Evolutionary conservation across 2,888 invertebrate genomes (phyloP).

Genomic region (Megastigmus dorsalis): DNA sequence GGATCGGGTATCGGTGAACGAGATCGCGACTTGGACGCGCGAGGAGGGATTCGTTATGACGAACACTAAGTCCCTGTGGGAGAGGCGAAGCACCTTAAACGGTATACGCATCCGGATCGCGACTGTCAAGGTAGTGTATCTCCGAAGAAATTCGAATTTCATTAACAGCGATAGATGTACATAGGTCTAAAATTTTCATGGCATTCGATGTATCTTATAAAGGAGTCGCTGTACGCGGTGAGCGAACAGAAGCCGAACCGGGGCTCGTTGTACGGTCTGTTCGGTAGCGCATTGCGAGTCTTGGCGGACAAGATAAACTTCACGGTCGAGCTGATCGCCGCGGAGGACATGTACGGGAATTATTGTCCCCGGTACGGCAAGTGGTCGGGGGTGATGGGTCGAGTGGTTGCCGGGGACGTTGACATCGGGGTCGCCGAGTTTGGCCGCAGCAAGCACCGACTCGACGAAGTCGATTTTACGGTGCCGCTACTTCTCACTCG

Average conservation of each 20-base stretch:
- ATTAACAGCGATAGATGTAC: neutral
- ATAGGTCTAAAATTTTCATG: too few species aligned
- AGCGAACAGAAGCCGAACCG: neutral
- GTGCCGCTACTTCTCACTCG: slow-evolving; percentile 61
- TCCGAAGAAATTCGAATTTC: neutral
- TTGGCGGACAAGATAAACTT: slow-evolving; percentile 13
- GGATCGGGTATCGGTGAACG: neutral
- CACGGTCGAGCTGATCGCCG: neutral
- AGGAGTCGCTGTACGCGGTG: neutral
- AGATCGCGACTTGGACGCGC: slow-evolving; percentile 27
- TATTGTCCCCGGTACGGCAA: slow-evolving; percentile 16
- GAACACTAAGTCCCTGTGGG: slow-evolving; percentile 48
- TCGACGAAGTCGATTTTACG: slow-evolving; percentile 64
- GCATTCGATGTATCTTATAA: neutral
- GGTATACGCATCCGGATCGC: slow-evolving; percentile 55
- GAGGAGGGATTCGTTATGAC: neutral
- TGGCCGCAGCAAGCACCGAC: slow-evolving; percentile 59
- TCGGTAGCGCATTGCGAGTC: slow-evolving; percentile 25
- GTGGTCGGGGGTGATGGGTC: slow-evolving; percentile 66
- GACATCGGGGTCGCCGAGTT: slow-evolving; percentile 66
- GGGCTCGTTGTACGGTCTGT: slow-evolving; percentile 12
- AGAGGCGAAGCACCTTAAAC: slow-evolving; percentile 56
- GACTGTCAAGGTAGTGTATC: slow-evolving; percentile 55
- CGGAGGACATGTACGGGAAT: slow-evolving; percentile 57
- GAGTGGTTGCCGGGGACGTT: slow-evolving; percentile 53